A percentile compares a stretch with the other conserved stretches of the same genome.
phyloP scores from a whole-genome alignment of 2,113 vertebrate genomes.

The Rostratula benghalensis region DNA sequence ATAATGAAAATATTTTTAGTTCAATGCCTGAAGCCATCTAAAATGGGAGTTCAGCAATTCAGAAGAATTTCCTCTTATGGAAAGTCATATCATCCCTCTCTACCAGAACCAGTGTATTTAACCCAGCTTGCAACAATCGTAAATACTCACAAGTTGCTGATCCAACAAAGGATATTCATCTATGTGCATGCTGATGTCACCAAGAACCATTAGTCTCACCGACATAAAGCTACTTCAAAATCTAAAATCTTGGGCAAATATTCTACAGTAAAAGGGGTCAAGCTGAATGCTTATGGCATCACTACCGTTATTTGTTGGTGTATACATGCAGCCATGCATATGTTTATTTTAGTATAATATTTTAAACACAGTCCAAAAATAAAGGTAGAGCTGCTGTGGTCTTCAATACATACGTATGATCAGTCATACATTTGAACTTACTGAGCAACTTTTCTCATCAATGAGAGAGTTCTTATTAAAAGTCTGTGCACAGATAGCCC shows the following conservation, averaged over 20 bases:
- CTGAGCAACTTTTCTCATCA: background rate
- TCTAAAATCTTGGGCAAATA: background rate
- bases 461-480: background rate
- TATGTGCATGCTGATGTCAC: background rate
- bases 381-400: background rate
- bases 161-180: background rate
- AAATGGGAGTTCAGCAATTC: background rate
- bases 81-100: background rate
- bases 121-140: background rate
- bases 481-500: background rate
- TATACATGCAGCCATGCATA: background rate
- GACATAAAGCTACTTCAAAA: background rate
- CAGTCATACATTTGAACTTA: background rate
- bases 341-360: background rate
- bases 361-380: background rate
- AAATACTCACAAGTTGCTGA: background rate
- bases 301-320: background rate
- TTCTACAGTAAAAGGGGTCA: background rate
- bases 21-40: background rate
- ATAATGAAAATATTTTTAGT: background rate
- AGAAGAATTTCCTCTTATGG: background rate
- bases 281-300: background rate
- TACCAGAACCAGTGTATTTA: background rate
- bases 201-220: background rate
- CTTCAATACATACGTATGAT: background rate